Base-by-base conservation (phyloP, 1,140 invertebrate species). In the Homarus americanus region DNA sequence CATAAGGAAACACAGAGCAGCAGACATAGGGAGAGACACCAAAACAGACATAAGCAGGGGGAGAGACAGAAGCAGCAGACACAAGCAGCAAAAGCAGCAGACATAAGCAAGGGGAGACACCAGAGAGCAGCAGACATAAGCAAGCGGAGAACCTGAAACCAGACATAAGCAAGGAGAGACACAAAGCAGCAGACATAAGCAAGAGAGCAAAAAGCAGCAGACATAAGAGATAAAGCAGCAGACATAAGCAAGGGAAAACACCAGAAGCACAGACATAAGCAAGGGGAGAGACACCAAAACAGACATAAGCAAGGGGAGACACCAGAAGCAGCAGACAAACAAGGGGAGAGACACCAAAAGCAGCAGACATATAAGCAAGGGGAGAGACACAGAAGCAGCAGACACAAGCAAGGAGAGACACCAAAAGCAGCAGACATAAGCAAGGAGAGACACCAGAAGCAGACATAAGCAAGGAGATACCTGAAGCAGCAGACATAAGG, bases 251-350 rank as follows among this genome's bases (percentile, higher is more conserved):
- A 82, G 79, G 40, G 40, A 40, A 15, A 44, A 15, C 24, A 36
- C 24, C 24, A 82, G 79, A 44, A 36, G 40, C 24, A 82, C 15
- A 82, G 40, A 82, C 12, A 44, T 15, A 82, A 38, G 40, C 15
- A 44, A 38, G 40, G 79, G 38, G 79, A 82, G 40, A 82, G 79
- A 44, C 10, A 41, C 15, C 36, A 32, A 82, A 36, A 41, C 10
- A 44, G 79, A 53, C 10, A 17, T 9, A 32, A 15, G 17, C 24
- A 40, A 36, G 34, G 82, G 82, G 82, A 69, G 66, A 40, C 36
- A 24, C 28, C 32, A 49, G 28, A 17, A 24, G 40, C 7, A 78
- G 76, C 28, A 36, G 38, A n/a, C 9, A 83, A 44, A 36, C 24
- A 28, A 9, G 32, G 32, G 44, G 80, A 28, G 34, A 72, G 66